Base-by-base conservation (phyloP, 2,888 invertebrate species). In the Mesoligia furuncula region DNA sequence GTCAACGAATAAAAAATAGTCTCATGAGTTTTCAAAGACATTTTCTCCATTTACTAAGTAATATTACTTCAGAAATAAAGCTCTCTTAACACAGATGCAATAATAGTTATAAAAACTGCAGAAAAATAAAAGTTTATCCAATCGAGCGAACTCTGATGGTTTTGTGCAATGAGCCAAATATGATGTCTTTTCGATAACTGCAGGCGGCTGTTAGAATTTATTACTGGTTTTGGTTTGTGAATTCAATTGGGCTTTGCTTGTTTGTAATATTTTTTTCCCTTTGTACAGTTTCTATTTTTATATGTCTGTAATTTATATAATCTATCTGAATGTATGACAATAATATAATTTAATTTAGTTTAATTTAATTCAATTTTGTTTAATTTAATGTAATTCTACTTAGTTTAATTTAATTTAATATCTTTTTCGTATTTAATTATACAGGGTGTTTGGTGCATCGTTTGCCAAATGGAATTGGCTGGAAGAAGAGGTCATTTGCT, bases 101-200 rank as follows among this genome's bases (percentile, higher is more conserved):
- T 65, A 83, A 48, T 13, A 42, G 27, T 71, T 70, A 73, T 51
- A 61, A 42, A 72, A 66, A 54, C 24, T 57, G 39, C 13, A 27
- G 31, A 54, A 75, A 85, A 76, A 83, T 81, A 69, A 84, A 83
- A 83, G 20, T 62, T 42, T 65, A 48, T 73, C 17, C 70, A 70
- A 54, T 27, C n/a, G 66, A 70, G 45, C 20, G 81, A 5, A 24
- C 39, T 54, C 70, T 71, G 54, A 81, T 85, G 68, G 70, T 85
- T 81, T 76, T 85, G 85, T 81, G 76, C 85, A 68, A 71, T 85
- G 73, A 81, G 31, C 59, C 67, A 76, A 85, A 85, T 75, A 73
- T 75, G 51, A 81, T 73, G 61, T 61, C 36, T 76, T 85, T 85
- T 85, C 75, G 45, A 85, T 73, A 73, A 70, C 81, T 73, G 67